phyloP scores from a whole-genome alignment of 2,797 vertebrate genomes.

The Clangula hyemalis region DNA sequence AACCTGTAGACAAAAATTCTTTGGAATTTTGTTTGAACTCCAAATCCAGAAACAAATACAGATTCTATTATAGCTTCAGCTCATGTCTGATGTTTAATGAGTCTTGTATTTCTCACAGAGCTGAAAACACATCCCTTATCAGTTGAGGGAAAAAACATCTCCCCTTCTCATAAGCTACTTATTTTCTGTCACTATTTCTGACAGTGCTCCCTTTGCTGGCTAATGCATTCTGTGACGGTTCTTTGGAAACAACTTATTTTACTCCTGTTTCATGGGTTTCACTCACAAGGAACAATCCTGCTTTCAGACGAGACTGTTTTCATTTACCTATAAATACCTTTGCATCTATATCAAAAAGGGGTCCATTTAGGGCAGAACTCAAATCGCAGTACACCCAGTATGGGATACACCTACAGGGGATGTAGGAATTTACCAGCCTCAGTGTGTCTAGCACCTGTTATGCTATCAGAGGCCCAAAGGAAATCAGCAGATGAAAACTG shows the following conservation, averaged over 20 bases:
- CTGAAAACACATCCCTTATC: slow-evolving; percentile 3
- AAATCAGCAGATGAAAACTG: background rate
- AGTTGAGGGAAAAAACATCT: background rate
- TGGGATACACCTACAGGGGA: background rate
- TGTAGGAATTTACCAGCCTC: background rate
- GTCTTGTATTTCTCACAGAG: background rate
- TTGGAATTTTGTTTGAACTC: background rate
- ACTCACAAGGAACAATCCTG: background rate
- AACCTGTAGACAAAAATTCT: background rate
- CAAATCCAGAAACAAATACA: slow-evolving; percentile 2
- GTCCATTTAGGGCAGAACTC: background rate
- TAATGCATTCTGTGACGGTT: background rate
- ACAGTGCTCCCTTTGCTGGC: background rate
- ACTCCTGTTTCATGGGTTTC: background rate
- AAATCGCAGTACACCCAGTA: background rate
- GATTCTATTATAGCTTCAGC: background rate
- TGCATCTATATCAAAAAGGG: background rate
- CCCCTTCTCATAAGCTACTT: background rate
- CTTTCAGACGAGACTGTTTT: background rate
- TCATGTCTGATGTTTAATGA: background rate
- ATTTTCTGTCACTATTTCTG: background rate
- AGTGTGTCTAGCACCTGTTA: background rate
- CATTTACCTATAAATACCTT: background rate
- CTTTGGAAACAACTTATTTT: background rate
- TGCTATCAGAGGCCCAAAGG: background rate